Percentiles rank a stretch among this genome's conserved stretches.
Evolutionary conservation across 2,113 vertebrate species (phyloP).

Genomic region (Solenodon paradoxus): DNA sequence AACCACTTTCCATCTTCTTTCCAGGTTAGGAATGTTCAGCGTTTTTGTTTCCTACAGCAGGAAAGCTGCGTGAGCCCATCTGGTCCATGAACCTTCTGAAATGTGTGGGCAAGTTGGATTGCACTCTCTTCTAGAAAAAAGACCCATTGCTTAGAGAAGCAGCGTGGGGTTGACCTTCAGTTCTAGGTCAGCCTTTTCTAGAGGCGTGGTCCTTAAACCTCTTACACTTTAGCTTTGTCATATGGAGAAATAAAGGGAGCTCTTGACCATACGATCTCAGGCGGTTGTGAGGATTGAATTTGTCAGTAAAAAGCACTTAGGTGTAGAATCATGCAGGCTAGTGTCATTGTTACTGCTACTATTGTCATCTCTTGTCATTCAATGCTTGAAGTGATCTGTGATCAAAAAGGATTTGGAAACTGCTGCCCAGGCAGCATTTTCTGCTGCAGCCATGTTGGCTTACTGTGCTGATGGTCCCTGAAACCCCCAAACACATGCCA

Average conservation of each 20-base stretch:
- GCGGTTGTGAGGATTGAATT: background rate
- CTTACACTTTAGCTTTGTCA: background rate
- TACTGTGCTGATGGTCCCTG: too few species aligned
- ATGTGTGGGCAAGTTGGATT: too few species aligned
- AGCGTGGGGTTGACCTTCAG: accelerated
- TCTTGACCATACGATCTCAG: background rate
- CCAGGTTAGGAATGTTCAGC: background rate
- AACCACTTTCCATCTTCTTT: too few species aligned
- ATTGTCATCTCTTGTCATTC: background rate
- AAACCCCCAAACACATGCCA: too few species aligned
- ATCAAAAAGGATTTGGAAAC: background rate
- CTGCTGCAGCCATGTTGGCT: background rate
- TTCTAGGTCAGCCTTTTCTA: background rate
- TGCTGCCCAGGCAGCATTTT: too few species aligned
- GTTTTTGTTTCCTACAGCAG: background rate
- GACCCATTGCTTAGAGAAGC: background rate
- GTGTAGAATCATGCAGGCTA: background rate
- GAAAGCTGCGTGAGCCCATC: background rate
- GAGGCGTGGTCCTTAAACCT: background rate
- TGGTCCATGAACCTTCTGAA: too few species aligned
- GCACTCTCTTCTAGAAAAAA: background rate
- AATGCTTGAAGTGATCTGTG: accelerated
- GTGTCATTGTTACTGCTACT: background rate
- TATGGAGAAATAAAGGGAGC: background rate
- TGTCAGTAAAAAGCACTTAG: background rate